Evolutionary conservation across 92 coral and sea anemone genomes (phyloP).

Genomic region (Parazoanthus darwini): DNA sequence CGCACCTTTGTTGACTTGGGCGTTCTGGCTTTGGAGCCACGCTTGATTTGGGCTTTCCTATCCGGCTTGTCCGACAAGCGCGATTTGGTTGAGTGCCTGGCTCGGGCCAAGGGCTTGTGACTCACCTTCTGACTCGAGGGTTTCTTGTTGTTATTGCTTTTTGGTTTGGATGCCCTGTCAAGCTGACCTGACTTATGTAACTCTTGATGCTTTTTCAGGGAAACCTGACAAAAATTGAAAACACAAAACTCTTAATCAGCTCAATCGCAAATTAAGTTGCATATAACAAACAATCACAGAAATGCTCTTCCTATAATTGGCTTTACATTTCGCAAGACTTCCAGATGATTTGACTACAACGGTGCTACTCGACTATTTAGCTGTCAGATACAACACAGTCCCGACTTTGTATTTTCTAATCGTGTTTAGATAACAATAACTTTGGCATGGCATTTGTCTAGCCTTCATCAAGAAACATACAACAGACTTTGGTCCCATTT

Average conservation of each 20-base stretch:
- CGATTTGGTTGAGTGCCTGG: not conserved
- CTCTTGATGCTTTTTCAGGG: conserved; percentile 60
- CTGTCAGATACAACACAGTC: no score
- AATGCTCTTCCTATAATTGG: no score
- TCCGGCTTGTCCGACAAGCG: not conserved
- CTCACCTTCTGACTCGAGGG: conserved; percentile 31
- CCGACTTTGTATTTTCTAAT: no score
- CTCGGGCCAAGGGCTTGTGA: not conserved
- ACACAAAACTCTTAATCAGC: not conserved
- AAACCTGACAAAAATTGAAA: conserved; percentile 40
- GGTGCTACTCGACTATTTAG: no score
- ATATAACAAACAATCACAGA: no score
- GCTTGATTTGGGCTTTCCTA: not conserved
- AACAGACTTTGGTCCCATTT: no score
- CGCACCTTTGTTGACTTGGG: conserved; percentile 8
- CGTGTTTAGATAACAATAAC: no score
- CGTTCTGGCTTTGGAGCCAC: not conserved
- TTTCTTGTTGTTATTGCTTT: not conserved
- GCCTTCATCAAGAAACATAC: no score
- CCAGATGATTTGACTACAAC: no score
- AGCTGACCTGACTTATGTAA: conserved; percentile 47
- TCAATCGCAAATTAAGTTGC: not conserved
- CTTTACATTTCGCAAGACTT: no score
- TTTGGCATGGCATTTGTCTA: no score
- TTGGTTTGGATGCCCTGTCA: not conserved